Base-by-base conservation (phyloP, 2,113 vertebrate species). In the Chinchilla lanigera region DNA sequence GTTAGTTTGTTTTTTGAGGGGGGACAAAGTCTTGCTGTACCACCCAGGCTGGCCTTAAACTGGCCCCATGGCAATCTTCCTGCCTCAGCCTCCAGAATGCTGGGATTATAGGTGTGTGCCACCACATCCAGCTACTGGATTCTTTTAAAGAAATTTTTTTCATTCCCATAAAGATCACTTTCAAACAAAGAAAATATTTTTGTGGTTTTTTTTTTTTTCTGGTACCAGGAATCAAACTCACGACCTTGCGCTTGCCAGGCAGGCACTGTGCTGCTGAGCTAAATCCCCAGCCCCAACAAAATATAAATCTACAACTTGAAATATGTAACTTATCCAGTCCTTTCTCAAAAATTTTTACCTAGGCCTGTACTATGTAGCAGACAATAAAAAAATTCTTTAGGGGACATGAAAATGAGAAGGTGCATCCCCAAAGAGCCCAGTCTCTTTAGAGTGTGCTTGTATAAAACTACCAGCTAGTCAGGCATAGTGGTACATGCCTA, bases 101-200 rank as follows among this genome's bases (percentile, higher is more conserved):
- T n/a, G 7, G 35, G 65, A 69, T 63, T 63, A 28, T 26, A 63
- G 26, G 26, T 28, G 26, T 63, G 61, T 30, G 17, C 24, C 26
- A 28, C 61, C 63, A 65, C 13, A 28, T 65, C 30, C 30, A 14
- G 30, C 63, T 16, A 35, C 30, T 5, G 16, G 63, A 35, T 65
- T 65, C 63, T 65, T 65, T 65, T 65, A 56, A 56, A 60, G 33
- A 67, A 28, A 5, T 35, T 65, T 5, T 47, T 81, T 86, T 20
- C 19, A 28, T 85, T 83, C 63, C 33, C 17, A 4, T 19, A n/a
- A 86, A 56, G 67, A 14, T 24, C 41, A 35, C 8, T 78, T 71
- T 93, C 63, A 87, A 97, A 77, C 58, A 28, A 86, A 78, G 28
- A 89, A 86, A 82, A n/a, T n/a, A n/a, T n/a, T n/a, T n/a, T n/a